These are phyloP conservation scores for Nipponacmea schrenckii DNA, from an alignment of 2,888 invertebrate genomes.

Conservation along the genomic window DNA sequence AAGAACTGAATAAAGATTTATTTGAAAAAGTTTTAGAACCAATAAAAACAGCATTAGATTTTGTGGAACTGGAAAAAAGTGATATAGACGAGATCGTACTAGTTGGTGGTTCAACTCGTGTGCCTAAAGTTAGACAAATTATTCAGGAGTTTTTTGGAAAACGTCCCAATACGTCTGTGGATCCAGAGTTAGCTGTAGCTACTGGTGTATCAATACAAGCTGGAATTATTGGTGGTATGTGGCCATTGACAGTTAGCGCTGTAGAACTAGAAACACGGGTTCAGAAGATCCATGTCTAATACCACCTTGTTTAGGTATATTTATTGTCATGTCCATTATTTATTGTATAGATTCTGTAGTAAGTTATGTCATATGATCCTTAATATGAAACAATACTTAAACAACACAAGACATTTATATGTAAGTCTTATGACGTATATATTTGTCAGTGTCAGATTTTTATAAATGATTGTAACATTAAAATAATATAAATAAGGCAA, in stretches of 20 bases:
- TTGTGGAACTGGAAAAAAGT: conserved; percentile 56
- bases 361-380: too few species aligned
- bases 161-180: conserved; percentile 61
- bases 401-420: too few species aligned
- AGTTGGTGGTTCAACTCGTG: conserved; percentile 71
- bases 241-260: conserved; percentile 70
- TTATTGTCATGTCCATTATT: background rate
- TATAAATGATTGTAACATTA: too few species aligned
- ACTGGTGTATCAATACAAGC: conserved; percentile 71
- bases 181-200: conserved; percentile 71
- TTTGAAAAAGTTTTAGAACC: conserved; percentile 69
- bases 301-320: background rate
- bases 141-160: conserved; percentile 68
- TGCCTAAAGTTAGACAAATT: conserved; percentile 68
- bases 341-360: too few species aligned
- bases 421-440: too few species aligned
- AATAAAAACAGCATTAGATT: conserved; percentile 67
- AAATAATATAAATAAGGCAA: too few species aligned
- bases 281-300: conserved; percentile 59
- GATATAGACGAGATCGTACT: conserved; percentile 70
- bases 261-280: conserved; percentile 62
- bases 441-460: too few species aligned
- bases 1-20: conserved; percentile 68
- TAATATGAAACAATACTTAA: too few species aligned
- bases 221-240: conserved; percentile 71